These are phyloP conservation scores for Rotaria socialis DNA, from an alignment of 2,888 invertebrate genomes.

Conservation along the genomic window DNA sequence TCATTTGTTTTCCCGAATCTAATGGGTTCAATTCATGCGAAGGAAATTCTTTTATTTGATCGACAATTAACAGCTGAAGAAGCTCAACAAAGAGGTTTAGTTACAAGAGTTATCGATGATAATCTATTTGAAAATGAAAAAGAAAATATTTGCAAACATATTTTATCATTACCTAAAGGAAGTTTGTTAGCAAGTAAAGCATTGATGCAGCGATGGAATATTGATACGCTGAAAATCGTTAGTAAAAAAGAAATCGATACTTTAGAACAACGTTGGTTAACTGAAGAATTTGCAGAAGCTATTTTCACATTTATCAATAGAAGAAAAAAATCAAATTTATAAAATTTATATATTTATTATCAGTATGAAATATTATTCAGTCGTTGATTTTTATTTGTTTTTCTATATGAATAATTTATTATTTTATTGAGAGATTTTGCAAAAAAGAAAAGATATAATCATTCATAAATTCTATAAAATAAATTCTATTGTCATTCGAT, in stretches of 20 bases:
- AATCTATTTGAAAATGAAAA: neutral
- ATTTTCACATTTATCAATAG: neutral
- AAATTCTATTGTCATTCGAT: too few relatives aligned
- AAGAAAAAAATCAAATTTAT: neutral
- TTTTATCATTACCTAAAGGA: conserved; percentile 25
- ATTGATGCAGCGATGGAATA: neutral
- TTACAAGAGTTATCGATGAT: neutral
- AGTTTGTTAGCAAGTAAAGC: neutral
- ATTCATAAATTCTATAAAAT: too few relatives aligned
- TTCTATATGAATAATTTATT: too few relatives aligned
- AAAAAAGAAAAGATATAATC: too few relatives aligned
- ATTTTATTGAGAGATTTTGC: too few relatives aligned
- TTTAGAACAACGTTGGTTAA: neutral
- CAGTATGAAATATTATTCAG: too few relatives aligned
- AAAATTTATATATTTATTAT: neutral
- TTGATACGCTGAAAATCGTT: neutral
- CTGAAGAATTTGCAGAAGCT: neutral
- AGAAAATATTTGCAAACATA: neutral
- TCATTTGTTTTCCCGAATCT: conserved; percentile 72
- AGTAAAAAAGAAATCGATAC: neutral
- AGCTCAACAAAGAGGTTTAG: conserved; percentile 44
- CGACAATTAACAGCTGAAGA: conserved; percentile 40
- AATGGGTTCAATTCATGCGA: conserved; percentile 42
- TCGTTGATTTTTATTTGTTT: too few relatives aligned
- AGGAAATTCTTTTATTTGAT: conserved; percentile 41